Evolutionary conservation across 2,888 invertebrate species (phyloP), one percentile per base, ranked within the genome.

Genomic region (Spodoptera littoralis): DNA sequence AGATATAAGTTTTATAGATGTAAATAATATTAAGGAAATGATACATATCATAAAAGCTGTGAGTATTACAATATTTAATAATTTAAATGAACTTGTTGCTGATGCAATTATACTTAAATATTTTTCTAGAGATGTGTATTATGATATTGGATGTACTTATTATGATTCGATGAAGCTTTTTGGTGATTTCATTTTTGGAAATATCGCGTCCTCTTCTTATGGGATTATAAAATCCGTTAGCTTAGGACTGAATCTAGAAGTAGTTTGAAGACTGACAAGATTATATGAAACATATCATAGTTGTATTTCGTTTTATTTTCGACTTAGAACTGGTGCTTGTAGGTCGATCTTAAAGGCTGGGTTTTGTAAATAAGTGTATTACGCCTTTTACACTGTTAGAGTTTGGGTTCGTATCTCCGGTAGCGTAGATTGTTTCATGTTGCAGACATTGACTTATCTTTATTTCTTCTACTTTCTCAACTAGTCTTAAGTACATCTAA

Each of bases 301-400:
- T 76, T 90, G 90, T 93, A 88, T 91, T 91, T 91, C 87, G 84
- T 91, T 93, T 92, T 90, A 86, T 91, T 92, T 93, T 92, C 93
- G 88, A 94, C 90, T 92, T 94, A 94, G 94, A 87, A 92, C 92
- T 94, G 94, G 94, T 94, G 94, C 94, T 94, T 94, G 92, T 94
- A 94, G 94, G 90, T 93, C 90, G 94, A 93, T 92, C 92, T 93
- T 89, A 90, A 92, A 93, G 93, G 94, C 94, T 94, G 92, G 93
- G 92, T 92, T 93, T 91, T 93, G 92, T 94, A 94, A 89, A 93
- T 93, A 94, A 87, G 89, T 92, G 90, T 91, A 84, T 86, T 87
- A 89, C 84, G 93, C 93, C 91, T 92, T 91, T 91, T 90, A 92
- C 92, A 92, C 91, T 90, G 81, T 89, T 92, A 88, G 84, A 71